phyloP scores from a whole-genome alignment of 2,888 invertebrate genomes.

The Ophion ventricosus region DNA sequence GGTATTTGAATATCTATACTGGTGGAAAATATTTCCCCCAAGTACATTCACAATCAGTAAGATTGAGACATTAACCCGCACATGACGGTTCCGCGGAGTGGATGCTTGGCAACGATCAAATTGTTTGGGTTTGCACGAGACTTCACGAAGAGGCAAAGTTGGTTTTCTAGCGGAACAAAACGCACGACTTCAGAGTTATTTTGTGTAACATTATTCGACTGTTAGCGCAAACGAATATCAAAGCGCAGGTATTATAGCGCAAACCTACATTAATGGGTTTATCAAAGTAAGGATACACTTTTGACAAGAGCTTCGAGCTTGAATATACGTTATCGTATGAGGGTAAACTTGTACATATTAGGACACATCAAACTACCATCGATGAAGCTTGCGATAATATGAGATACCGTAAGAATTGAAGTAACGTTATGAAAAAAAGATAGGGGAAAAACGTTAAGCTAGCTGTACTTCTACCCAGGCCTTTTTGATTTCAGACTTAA shows the following conservation, averaged over 20 bases:
- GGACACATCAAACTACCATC: background rate
- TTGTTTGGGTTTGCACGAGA: constrained; percentile 12
- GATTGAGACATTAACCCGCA: constrained; percentile 17
- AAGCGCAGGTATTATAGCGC: no score
- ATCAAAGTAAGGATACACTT: background rate
- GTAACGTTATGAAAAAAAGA: constrained; percentile 58
- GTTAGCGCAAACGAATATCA: constrained; percentile 30
- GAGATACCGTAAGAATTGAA: constrained; percentile 57
- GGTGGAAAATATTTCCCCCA: no score
- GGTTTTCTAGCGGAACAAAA: no score
- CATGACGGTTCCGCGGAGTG: constrained; percentile 10
- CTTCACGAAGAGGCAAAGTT: no score
- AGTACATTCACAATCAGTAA: background rate
- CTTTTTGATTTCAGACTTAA: constrained; percentile 26
- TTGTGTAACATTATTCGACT: constrained; percentile 28
- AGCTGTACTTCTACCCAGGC: constrained; percentile 33
- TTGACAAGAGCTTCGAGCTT: background rate
- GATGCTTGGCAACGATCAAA: constrained; percentile 42
- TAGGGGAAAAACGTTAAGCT: constrained; percentile 31
- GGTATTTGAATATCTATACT: no score
- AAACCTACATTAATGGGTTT: background rate
- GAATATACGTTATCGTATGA: background rate
- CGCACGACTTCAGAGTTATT: no score
- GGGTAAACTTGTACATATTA: background rate
- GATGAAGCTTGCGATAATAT: constrained; percentile 8